Conservation (phyloP, 2,113 vertebrate genomes). For the Butorides virescens region DNA sequence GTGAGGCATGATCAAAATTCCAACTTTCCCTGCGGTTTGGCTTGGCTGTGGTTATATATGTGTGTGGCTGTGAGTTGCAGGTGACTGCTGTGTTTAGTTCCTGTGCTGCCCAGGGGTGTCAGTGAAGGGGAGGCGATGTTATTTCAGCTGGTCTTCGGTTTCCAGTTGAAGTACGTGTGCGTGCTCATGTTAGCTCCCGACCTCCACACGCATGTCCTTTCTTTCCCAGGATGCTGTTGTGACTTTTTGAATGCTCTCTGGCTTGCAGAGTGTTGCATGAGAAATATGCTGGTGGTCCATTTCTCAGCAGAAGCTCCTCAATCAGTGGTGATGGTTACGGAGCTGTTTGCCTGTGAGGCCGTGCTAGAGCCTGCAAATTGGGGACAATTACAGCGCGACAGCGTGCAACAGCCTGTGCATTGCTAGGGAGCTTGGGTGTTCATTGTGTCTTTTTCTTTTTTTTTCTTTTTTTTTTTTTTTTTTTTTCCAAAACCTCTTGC, state of each 20-base stretch:
- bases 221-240: neutral
- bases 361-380: accelerated
- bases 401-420: neutral
- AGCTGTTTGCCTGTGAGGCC: neutral
- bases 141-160: neutral
- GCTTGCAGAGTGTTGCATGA: neutral
- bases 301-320: neutral
- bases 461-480: no score
- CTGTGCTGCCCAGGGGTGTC: neutral
- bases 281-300: neutral
- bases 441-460: neutral
- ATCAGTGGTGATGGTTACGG: neutral
- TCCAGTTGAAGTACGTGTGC: neutral
- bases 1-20: neutral
- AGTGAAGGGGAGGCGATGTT: neutral
- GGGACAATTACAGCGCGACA: accelerated
- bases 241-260: neutral
- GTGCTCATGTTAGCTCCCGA: neutral
- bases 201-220: neutral
- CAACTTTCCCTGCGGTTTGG: neutral
- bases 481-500: neutral
- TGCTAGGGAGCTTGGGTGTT: neutral
- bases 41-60: neutral
- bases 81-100: neutral
- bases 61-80: neutral